These are phyloP conservation scores for Diplodus sargus DNA, from an alignment of 2,797 vertebrate genomes.

Conservation along the genomic window DNA sequence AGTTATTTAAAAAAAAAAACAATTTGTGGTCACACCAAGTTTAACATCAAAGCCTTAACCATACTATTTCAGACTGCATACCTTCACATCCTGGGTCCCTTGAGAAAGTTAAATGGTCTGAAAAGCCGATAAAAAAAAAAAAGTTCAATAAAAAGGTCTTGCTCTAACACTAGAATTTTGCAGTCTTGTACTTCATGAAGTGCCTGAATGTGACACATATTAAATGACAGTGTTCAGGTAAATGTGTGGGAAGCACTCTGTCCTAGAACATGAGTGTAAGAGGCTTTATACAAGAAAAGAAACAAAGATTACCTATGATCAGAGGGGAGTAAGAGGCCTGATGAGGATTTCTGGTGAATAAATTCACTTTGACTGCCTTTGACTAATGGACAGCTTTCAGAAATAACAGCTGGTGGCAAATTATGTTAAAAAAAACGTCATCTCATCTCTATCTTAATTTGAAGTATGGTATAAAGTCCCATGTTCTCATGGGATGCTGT, in stretches of 20 bases:
- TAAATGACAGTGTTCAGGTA: conserved; percentile 14
- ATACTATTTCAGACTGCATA: neutral
- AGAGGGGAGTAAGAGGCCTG: conserved; percentile 2
- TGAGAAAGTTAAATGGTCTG: neutral
- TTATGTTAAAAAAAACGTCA: neutral
- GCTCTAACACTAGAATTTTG: neutral
- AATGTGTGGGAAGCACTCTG: conserved; percentile 16
- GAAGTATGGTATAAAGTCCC: neutral
- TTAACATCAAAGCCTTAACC: neutral
- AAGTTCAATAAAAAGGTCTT: neutral
- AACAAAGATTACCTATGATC: conserved; percentile 29
- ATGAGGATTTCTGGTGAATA: conserved; percentile 35
- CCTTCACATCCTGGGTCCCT: neutral
- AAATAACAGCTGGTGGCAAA: conserved; percentile 27
- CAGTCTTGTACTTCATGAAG: conserved; percentile 1
- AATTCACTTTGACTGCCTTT: conserved; percentile 34
- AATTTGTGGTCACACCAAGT: conserved; percentile 11
- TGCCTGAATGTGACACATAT: neutral
- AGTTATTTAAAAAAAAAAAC: neutral
- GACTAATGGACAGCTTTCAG: conserved; percentile 31
- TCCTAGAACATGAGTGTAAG: neutral
- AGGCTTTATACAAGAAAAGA: conserved; percentile 18
- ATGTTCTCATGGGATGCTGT: no score
- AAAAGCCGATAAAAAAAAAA: neutral
- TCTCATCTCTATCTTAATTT: conserved; percentile 14